These are phyloP conservation scores for Pitangus sulphuratus DNA, from an alignment of 2,797 vertebrate species.

Conservation along the genomic window DNA sequence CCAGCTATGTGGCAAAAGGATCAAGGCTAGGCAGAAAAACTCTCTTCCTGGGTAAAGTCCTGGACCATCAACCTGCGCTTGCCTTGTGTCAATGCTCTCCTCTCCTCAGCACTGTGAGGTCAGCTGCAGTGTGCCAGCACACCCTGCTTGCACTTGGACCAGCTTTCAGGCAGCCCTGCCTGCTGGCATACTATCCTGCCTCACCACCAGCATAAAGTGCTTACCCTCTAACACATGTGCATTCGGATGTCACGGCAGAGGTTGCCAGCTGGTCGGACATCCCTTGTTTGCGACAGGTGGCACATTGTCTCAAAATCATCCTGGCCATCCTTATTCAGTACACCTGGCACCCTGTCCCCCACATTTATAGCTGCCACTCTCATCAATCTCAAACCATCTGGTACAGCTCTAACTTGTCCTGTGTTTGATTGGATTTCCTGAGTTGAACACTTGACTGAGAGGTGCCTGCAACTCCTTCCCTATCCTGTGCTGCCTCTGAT, in stretches of 20 bases:
- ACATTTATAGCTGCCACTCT: background rate
- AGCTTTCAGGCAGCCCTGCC: background rate
- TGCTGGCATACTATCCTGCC: background rate
- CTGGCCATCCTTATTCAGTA: background rate
- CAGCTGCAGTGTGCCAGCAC: background rate
- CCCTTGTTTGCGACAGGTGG: constrained; percentile 11
- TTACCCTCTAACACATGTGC: background rate
- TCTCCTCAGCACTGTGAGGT: background rate
- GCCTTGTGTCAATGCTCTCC: background rate
- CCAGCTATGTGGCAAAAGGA: background rate
- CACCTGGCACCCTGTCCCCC: background rate
- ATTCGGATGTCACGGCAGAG: background rate
- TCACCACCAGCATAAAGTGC: background rate
- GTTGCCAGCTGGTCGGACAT: constrained; percentile 25
- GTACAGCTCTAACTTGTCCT: background rate
- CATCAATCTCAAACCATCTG: background rate
- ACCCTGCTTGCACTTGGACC: background rate
- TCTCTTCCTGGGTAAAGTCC: background rate
- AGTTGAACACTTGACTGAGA: background rate
- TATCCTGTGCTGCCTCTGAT: background rate
- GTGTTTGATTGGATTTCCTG: background rate
- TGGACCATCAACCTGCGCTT: background rate
- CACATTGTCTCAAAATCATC: background rate
- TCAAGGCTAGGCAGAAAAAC: background rate
- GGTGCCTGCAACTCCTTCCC: background rate